These are phyloP conservation scores for Lanius collurio DNA, from an alignment of 2,113 vertebrate species.

Conservation along the genomic window DNA sequence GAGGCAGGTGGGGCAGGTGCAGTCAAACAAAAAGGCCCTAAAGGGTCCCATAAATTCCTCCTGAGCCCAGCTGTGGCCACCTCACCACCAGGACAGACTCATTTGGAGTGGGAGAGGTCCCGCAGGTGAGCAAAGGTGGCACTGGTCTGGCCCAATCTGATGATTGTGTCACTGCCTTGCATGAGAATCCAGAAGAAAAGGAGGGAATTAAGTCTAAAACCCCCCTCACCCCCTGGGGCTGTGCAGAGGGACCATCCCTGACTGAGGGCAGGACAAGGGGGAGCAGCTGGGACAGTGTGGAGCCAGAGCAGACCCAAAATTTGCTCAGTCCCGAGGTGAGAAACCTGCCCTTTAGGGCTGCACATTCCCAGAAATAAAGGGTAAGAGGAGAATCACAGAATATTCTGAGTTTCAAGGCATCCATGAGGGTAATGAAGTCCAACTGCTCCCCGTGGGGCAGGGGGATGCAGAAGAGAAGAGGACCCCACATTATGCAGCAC, in stretches of 20 bases:
- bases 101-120: not conserved
- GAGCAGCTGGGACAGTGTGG: not conserved
- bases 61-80: not conserved
- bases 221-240: not conserved
- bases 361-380: not conserved
- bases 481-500: rapidly evolving
- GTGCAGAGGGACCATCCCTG: not conserved
- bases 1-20: not conserved
- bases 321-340: not conserved
- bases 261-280: not conserved
- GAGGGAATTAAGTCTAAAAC: not conserved
- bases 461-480: not conserved
- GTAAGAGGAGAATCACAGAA: not conserved
- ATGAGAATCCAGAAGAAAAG: rapidly evolving
- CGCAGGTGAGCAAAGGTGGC: not conserved
- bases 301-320: not conserved
- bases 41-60: not conserved
- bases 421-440: not conserved
- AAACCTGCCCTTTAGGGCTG: not conserved
- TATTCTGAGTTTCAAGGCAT: not conserved
- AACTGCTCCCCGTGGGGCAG: not conserved
- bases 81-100: not conserved
- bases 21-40: not conserved
- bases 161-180: not conserved
- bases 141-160: not conserved